These are phyloP conservation scores for Silurus meridionalis DNA, from an alignment of 2,113 vertebrate genomes.

Conservation along the genomic window DNA sequence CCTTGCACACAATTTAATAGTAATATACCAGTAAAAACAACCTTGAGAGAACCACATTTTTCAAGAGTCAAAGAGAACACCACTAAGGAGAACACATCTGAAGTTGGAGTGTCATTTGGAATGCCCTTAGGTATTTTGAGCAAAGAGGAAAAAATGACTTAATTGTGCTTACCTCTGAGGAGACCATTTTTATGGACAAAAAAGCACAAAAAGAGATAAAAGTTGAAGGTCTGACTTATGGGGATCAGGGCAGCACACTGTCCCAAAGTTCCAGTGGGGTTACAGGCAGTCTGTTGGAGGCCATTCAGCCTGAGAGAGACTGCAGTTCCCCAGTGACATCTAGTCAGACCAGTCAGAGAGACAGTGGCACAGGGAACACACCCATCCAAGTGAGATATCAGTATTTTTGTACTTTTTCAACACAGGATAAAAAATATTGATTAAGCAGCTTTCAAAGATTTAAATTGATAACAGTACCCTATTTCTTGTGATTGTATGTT, in stretches of 20 bases:
- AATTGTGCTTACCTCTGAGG: not conserved
- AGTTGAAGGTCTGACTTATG: conserved; percentile 47
- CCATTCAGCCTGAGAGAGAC: conserved; percentile 54
- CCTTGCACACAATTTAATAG: conserved; percentile 23
- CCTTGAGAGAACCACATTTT: conserved; percentile 38
- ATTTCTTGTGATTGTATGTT: conserved; percentile 12
- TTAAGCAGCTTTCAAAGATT: not conserved
- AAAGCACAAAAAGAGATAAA: conserved; percentile 24
- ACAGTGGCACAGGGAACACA: conserved; percentile 55
- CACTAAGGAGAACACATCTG: not conserved
- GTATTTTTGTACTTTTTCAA: not conserved
- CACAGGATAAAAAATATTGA: not conserved
- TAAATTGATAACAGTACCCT: not conserved
- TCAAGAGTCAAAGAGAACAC: not conserved
- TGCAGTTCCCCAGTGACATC: conserved; percentile 63
- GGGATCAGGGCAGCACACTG: conserved; percentile 34
- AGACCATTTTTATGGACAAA: not conserved
- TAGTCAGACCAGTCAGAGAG: conserved; percentile 62
- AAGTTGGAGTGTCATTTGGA: not conserved
- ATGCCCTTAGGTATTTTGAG: conserved; percentile 18
- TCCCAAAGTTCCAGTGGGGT: conserved; percentile 69
- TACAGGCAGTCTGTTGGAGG: conserved; percentile 63
- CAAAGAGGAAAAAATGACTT: conserved; percentile 18
- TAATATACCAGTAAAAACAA: conserved; percentile 54
- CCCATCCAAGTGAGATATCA: conserved; percentile 62